phyloP scores from a whole-genome alignment of 2,113 vertebrate genomes.

The Orientallactaga bullata region DNA sequence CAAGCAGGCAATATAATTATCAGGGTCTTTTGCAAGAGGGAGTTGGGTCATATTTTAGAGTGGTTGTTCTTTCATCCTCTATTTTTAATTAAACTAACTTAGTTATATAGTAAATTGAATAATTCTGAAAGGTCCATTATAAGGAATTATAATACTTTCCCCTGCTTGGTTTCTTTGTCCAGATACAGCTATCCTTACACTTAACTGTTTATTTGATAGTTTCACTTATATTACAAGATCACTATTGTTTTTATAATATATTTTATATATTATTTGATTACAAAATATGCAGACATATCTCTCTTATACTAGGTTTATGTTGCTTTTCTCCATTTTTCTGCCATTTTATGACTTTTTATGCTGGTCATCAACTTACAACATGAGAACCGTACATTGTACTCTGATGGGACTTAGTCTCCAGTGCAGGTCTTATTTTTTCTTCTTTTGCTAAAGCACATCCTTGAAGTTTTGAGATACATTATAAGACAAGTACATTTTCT shows the following conservation, averaged over 20 bases:
- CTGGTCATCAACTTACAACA: background rate
- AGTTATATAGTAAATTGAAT: background rate
- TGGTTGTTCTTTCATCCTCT: slow-evolving; percentile 6
- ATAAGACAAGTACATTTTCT: background rate
- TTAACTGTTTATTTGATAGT: background rate
- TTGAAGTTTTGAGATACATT: background rate
- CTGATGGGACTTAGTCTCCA: background rate
- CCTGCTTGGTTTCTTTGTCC: background rate
- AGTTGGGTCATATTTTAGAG: background rate
- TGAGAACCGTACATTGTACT: background rate
- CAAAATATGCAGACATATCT: background rate
- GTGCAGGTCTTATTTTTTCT: background rate
- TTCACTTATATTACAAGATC: background rate
- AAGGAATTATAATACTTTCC: background rate
- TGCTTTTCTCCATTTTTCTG: background rate
- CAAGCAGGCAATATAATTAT: background rate
- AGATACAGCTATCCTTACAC: background rate
- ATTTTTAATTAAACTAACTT: slow-evolving; percentile 31
- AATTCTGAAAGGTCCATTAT: background rate
- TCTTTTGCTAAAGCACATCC: background rate
- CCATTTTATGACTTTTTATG: background rate
- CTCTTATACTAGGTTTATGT: background rate
- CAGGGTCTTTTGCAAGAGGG: background rate
- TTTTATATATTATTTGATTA: background rate
- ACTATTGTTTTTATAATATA: background rate